phyloP scores from a whole-genome alignment of 2,888 invertebrate genomes.

The Tromatobia lineatoria region DNA sequence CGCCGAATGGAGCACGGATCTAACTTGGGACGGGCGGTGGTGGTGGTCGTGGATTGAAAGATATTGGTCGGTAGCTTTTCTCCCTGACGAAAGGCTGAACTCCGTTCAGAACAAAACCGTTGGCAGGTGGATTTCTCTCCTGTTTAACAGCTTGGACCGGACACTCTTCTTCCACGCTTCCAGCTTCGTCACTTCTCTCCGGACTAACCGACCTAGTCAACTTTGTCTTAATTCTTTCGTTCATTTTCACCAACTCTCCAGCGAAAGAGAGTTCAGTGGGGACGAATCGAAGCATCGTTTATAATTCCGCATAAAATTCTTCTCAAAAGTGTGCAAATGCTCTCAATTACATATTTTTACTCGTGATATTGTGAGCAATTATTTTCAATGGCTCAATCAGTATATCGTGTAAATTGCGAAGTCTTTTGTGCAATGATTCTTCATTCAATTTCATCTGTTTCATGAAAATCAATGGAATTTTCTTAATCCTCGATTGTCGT shows the following conservation, averaged over 20 bases:
- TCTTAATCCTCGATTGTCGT: too few species aligned
- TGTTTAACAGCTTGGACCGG: slow-evolving; percentile 76
- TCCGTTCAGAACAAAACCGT: slow-evolving; percentile 77
- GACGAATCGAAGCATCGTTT: slow-evolving; percentile 39
- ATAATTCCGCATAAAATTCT: background rate
- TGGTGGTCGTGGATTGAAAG: slow-evolving; percentile 83
- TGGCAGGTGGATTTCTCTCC: slow-evolving; percentile 72
- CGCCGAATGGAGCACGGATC: slow-evolving; percentile 7
- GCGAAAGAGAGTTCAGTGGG: slow-evolving; percentile 17
- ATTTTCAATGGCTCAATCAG: background rate
- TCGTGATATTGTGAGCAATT: background rate
- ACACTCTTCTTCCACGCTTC: slow-evolving; percentile 77
- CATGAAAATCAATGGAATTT: too few species aligned
- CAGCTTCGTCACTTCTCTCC: slow-evolving; percentile 76
- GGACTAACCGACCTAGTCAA: slow-evolving; percentile 80
- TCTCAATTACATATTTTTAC: background rate
- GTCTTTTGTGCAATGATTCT: too few species aligned
- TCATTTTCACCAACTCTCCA: slow-evolving; percentile 31
- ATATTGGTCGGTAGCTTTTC: slow-evolving; percentile 85
- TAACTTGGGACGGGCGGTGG: slow-evolving; percentile 68
- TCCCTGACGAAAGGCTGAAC: slow-evolving; percentile 84
- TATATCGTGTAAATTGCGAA: background rate
- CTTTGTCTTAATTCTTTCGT: slow-evolving; percentile 71
- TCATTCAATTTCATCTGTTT: too few species aligned
- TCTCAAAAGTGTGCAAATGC: background rate